These are phyloP conservation scores for Gobiocypris rarus DNA, from an alignment of 2,113 vertebrate species.

Conservation along the genomic window DNA sequence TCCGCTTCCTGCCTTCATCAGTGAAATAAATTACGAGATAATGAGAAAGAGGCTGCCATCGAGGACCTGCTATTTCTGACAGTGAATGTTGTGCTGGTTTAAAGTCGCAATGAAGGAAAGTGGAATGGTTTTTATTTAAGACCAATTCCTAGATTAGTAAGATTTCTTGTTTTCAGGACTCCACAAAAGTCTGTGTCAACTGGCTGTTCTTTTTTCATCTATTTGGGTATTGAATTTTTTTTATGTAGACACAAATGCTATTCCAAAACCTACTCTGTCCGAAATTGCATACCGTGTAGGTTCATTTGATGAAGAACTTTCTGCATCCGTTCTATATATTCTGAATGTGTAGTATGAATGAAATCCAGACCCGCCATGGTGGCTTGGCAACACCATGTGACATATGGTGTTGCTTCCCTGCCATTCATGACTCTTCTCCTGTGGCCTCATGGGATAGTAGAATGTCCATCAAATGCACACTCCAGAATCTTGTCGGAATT, in stretches of 20 bases:
- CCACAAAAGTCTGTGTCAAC: not conserved
- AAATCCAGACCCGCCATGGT: not conserved
- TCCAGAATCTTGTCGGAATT: no score
- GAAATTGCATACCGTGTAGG: not conserved
- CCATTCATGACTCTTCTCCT: not conserved
- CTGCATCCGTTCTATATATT: not conserved
- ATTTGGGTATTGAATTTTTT: not conserved
- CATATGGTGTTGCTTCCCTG: not conserved
- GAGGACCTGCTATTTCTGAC: slow-evolving; percentile 40
- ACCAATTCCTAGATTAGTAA: not conserved
- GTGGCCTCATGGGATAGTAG: not conserved
- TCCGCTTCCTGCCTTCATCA: slow-evolving; percentile 41
- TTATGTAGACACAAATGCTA: not conserved
- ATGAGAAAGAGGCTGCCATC: slow-evolving; percentile 29
- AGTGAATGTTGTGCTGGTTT: slow-evolving; percentile 14
- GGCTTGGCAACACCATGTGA: not conserved
- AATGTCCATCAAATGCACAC: not conserved
- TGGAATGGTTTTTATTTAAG: slow-evolving; percentile 26
- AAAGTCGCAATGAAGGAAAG: not conserved
- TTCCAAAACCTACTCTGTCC: not conserved
- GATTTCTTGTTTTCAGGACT: not conserved
- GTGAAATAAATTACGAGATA: slow-evolving; percentile 38
- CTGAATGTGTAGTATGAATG: not conserved
- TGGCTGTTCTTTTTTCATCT: not conserved
- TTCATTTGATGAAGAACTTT: not conserved